Base-by-base conservation (phyloP, 2,797 vertebrate genomes). In the Chelonia mydas region DNA sequence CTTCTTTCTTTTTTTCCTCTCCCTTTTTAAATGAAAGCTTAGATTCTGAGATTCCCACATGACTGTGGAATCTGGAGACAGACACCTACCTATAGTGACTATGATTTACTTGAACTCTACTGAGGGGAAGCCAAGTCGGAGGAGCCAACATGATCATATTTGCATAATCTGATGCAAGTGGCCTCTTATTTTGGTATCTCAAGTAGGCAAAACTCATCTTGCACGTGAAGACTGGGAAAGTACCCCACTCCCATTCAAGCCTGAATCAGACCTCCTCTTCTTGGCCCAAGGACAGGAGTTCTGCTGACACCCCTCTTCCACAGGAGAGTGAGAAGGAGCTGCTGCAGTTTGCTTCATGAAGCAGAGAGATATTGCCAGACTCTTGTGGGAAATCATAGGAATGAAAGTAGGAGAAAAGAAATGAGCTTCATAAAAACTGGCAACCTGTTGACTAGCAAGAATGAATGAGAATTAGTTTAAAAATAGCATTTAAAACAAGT, bases 211-310 rank as follows among this genome's bases (percentile, higher is more conserved):
- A 90, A 28, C 77, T 81, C n/a, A 77, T 28, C 25, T 1, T 37
- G 5, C 45, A 5, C 8, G 23, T 82, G 51, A 68, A 31, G 19
- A 74, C 19, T 54, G 15, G 0, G 0, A 33, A 47, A 78, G 59
- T 0, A 0, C 31, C 5, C 57, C 57, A 51, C 65, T n/a, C 33
- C 65, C 65, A 68, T 37, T 21, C 65, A n/a, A 57, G 10, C 25
- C 55, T 57, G 37, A 17, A 68, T 68, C 19, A 68, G 15, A n/a
- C 33, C 9, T 61, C 59, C 59, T 61, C 28, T 13, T 33, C 33
- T 61, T 33, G 11, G 15, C 4, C 19, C 19, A 68, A 28, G 55
- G 27, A 57, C 27, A 25, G 28, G 65, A n/a, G 65, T 68, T 68
- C 16, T 68, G 15, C 45, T 65, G 68, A 4, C 33, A 33, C 28